Conservation (phyloP, 2,113 vertebrate species). For the Proteles cristata region DNA sequence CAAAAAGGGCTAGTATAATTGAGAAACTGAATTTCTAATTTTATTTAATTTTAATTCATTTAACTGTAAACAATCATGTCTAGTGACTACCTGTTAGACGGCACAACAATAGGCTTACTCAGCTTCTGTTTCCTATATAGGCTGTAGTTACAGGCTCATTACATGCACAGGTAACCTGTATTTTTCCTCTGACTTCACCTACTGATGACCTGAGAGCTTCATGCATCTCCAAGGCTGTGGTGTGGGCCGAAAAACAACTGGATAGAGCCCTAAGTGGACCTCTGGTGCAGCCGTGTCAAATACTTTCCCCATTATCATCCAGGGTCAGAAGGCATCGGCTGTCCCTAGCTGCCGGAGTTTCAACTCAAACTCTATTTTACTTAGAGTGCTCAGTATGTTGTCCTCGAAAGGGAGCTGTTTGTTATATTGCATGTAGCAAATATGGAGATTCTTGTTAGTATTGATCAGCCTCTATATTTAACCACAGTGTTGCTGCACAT, state of each 20-base stretch:
- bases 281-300: background rate
- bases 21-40: background rate
- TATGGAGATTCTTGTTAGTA: background rate
- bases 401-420: background rate
- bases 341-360: background rate
- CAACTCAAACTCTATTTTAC: background rate
- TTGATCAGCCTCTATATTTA: background rate
- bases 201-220: background rate
- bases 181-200: background rate
- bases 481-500: background rate
- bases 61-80: conserved; percentile 1
- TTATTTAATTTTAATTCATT: conserved; percentile 5
- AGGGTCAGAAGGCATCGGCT: background rate
- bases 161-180: background rate
- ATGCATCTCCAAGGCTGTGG: background rate
- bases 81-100: background rate
- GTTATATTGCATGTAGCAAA: background rate
- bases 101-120: background rate
- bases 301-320: background rate
- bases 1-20: background rate
- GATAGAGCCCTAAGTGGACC: background rate
- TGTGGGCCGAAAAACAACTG: background rate
- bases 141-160: background rate
- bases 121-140: background rate
- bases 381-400: background rate